Conservation (phyloP, 1,140 invertebrate species). For the Xylocopa sonorina region DNA sequence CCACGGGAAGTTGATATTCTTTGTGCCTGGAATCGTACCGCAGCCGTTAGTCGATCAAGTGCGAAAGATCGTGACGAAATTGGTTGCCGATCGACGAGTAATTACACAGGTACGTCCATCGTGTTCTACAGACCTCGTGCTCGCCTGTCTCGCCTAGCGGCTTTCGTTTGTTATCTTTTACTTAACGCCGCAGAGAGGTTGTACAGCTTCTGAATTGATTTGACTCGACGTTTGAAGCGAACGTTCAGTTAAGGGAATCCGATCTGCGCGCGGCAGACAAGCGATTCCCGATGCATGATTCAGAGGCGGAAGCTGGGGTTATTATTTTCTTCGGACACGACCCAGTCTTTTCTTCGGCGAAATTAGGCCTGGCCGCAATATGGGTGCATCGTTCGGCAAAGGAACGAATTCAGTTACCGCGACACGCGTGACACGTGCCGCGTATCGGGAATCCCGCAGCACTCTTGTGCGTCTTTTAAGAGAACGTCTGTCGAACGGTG, state of each 20-base stretch:
- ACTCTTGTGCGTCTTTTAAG: not conserved
- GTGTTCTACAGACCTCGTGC: conserved; percentile 43
- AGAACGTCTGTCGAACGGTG: not conserved
- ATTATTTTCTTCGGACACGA: not conserved
- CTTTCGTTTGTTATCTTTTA: conserved; percentile 44
- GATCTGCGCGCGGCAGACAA: not conserved
- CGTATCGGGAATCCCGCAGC: not conserved
- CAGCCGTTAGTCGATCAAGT: not conserved
- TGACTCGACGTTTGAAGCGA: not conserved
- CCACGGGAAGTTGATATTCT: conserved; percentile 36
- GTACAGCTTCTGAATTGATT: not conserved
- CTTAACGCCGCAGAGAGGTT: not conserved
- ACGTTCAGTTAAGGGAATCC: conserved; percentile 3
- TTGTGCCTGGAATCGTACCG: conserved; percentile 10
- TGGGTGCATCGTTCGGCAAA: not conserved
- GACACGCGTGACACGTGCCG: not conserved
- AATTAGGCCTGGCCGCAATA: conserved; percentile 2
- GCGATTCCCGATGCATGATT: not conserved
- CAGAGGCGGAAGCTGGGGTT: too few relatives aligned
- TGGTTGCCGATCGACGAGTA: conserved; percentile 27
- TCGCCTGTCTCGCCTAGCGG: conserved; percentile 7
- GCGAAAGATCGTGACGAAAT: conserved; percentile 5
- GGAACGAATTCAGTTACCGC: not conserved
- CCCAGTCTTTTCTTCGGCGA: not conserved
- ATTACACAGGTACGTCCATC: conserved; percentile 42